A percentile compares a stretch with the other conserved stretches of the same genome.
phyloP scores from a whole-genome alignment of 2,113 vertebrate genomes.

The Pelobates fuscus region DNA sequence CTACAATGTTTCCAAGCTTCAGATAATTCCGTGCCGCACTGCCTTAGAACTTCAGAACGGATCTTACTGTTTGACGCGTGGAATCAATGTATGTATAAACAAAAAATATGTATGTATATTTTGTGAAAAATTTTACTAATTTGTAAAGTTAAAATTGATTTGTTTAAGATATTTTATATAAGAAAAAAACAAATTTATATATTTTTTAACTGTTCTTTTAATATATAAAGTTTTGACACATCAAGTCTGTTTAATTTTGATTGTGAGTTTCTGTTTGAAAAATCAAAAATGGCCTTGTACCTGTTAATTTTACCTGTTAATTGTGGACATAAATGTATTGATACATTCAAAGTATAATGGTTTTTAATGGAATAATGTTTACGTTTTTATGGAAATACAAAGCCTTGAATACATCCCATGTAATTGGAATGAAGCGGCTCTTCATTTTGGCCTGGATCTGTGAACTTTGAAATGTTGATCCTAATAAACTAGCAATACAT shows the following conservation, averaged over 20 bases:
- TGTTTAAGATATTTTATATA: conserved; percentile 21
- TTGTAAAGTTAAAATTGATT: conserved; percentile 48
- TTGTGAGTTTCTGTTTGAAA: neutral
- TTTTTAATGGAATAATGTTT: neutral
- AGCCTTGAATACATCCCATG: too few species aligned
- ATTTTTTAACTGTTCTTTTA: conserved; percentile 47
- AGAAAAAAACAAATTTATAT: conserved; percentile 58
- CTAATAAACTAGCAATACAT: too few species aligned
- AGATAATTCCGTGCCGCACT: neutral
- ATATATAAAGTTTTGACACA: neutral
- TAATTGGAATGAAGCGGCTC: too few species aligned
- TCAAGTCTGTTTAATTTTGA: neutral
- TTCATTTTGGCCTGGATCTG: too few species aligned
- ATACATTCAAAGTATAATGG: neutral
- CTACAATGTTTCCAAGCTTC: conserved; percentile 1
- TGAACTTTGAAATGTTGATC: too few species aligned
- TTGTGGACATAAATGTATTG: neutral
- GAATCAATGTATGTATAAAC: conserved; percentile 68
- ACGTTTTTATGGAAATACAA: too few species aligned
- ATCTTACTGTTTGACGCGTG: conserved; percentile 20
- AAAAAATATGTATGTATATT: conserved; percentile 60
- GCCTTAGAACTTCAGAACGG: neutral
- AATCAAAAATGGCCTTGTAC: too few species aligned
- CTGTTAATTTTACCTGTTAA: too few species aligned
- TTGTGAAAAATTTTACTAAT: conserved; percentile 55